Conservation (phyloP, 2,113 vertebrate species). For the Arenaria interpres region DNA sequence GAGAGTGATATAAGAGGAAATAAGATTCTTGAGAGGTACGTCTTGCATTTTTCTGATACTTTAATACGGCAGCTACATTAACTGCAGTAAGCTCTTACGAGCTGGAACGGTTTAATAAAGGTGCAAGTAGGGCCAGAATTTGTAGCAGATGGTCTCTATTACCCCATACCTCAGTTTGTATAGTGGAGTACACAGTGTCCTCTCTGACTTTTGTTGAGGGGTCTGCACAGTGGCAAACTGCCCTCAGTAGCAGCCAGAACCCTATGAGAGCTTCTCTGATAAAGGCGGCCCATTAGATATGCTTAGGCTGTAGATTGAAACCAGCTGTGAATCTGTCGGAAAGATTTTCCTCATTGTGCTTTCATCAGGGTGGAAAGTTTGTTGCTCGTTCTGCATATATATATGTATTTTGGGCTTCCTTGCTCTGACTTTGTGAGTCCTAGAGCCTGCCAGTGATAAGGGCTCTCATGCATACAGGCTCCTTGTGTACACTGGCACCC, state of each 20-base stretch:
- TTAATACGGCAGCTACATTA: neutral
- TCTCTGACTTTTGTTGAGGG: conserved; percentile 34
- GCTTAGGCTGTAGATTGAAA: conserved; percentile 38
- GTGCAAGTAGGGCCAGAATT: conserved; percentile 34
- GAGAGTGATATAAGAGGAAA: neutral
- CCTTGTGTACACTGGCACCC: neutral
- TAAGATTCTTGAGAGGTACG: neutral
- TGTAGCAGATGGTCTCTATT: conserved; percentile 47
- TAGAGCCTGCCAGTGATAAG: neutral
- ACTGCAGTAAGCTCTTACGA: neutral
- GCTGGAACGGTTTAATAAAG: neutral
- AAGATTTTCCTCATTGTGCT: conserved; percentile 59
- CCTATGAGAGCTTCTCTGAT: conserved; percentile 14
- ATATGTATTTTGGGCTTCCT: neutral
- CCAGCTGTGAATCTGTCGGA: conserved; percentile 61
- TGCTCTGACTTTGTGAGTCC: neutral
- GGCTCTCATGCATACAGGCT: conserved; percentile 1
- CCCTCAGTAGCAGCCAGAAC: conserved; percentile 40
- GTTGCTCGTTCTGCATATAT: neutral
- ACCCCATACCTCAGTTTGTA: neutral
- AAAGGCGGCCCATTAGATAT: conserved; percentile 49
- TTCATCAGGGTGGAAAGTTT: conserved; percentile 48
- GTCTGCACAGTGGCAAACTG: conserved; percentile 50
- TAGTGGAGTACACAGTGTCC: conserved; percentile 7
- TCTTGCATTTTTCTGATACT: neutral